phyloP scores from a whole-genome alignment of 1,140 invertebrate genomes.

The Lordiphosa collinella region DNA sequence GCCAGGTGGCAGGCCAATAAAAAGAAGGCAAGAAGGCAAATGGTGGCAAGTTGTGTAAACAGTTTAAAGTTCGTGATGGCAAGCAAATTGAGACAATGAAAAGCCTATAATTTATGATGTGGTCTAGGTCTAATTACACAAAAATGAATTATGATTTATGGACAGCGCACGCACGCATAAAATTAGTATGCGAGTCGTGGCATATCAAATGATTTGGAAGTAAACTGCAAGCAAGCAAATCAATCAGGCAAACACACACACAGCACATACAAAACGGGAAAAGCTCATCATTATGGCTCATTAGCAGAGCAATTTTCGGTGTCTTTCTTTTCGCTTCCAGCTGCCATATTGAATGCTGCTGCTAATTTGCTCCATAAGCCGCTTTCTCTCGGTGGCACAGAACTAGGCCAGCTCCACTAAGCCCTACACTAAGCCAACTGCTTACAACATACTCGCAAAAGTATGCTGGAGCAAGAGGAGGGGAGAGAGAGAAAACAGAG shows the following conservation, averaged over 20 bases:
- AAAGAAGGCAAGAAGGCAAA: constrained; percentile 30
- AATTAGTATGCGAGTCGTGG: constrained; percentile 48
- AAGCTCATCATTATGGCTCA: constrained; percentile 74
- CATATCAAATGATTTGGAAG: constrained; percentile 58
- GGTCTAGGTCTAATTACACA: constrained; percentile 65
- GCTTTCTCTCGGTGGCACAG: constrained; percentile 30
- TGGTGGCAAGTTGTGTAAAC: constrained; percentile 15
- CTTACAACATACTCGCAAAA: background rate
- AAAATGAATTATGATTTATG: constrained; percentile 77
- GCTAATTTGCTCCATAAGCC: constrained; percentile 63
- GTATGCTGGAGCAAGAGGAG: background rate
- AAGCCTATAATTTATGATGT: constrained; percentile 69
- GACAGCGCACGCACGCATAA: constrained; percentile 29
- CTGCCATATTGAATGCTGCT: constrained; percentile 68
- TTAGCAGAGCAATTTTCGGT: constrained; percentile 68
- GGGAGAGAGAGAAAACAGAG: background rate
- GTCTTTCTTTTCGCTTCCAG: constrained; percentile 5
- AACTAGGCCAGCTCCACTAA: background rate
- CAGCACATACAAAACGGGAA: constrained; percentile 22
- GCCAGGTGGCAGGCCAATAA: constrained; percentile 55
- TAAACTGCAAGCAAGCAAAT: constrained; percentile 71
- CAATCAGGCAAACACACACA: constrained; percentile 32
- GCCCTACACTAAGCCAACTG: background rate
- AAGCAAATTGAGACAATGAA: constrained; percentile 67
- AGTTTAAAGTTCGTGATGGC: constrained; percentile 36